These are phyloP conservation scores for Trogon melanurus DNA, from an alignment of 2,113 vertebrate genomes.

Conservation along the genomic window DNA sequence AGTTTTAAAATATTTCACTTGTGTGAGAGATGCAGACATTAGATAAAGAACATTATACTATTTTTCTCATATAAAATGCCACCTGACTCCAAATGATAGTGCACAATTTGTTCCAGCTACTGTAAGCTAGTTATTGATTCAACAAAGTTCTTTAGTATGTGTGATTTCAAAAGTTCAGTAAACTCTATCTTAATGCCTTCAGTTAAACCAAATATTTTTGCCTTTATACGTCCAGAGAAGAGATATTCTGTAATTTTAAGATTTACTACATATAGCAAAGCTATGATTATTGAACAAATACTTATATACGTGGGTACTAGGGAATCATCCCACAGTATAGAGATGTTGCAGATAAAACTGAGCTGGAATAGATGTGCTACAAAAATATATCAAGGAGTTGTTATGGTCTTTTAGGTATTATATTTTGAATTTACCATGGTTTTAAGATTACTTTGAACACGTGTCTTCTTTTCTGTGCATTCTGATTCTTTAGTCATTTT, in stretches of 20 bases:
- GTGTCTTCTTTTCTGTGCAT: neutral
- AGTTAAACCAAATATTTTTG: neutral
- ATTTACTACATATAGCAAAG: neutral
- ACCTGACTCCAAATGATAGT: neutral
- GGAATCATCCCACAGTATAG: neutral
- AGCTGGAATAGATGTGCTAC: neutral
- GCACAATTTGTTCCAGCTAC: neutral
- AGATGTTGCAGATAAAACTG: neutral
- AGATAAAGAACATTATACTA: neutral
- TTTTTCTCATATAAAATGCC: neutral
- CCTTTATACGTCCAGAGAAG: neutral
- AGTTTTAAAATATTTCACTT: neutral
- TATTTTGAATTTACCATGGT: neutral
- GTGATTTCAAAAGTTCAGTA: neutral
- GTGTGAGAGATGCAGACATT: neutral
- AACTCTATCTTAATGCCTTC: neutral
- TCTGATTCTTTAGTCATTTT: neutral
- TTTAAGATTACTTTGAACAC: neutral
- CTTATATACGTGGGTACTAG: neutral
- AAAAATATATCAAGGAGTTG: neutral
- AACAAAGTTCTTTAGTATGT: neutral
- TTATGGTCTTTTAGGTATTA: neutral
- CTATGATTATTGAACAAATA: neutral
- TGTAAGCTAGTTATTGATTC: neutral
- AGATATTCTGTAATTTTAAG: neutral